A percentile compares a stretch with the other conserved stretches of the same genome.
phyloP scores from a whole-genome alignment of 2,888 invertebrate species.

The Carabus problematicus region DNA sequence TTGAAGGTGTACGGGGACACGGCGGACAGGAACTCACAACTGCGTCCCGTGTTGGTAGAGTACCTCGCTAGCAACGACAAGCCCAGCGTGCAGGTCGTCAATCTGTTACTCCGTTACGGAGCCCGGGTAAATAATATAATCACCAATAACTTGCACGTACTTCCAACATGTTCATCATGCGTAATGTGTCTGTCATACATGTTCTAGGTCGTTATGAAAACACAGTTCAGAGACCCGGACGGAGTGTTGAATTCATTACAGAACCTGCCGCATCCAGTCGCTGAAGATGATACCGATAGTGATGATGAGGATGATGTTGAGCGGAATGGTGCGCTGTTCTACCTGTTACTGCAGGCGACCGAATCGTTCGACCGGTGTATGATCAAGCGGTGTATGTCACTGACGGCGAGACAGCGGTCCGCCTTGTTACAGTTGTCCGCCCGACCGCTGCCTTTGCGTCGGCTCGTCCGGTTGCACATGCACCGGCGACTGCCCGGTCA shows the following conservation, averaged over 20 bases:
- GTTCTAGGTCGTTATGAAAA: conserved; percentile 77
- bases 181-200: conserved; percentile 30
- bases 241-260: conserved; percentile 82
- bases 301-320: conserved; percentile 52
- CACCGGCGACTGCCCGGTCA: conserved; percentile 64
- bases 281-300: conserved; percentile 54
- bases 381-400: conserved; percentile 74
- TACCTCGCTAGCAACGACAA: conserved; percentile 80
- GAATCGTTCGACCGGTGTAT: conserved; percentile 81
- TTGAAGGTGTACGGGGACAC: conserved; percentile 76
- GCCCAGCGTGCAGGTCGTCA: conserved; percentile 71
- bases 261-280: conserved; percentile 63
- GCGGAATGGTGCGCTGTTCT: conserved; percentile 65
- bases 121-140: too few relatives aligned
- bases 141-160: too few relatives aligned
- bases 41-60: conserved; percentile 82
- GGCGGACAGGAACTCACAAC: conserved; percentile 69
- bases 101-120: conserved; percentile 76
- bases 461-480: conserved; percentile 69
- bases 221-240: conserved; percentile 83
- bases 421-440: conserved; percentile 70
- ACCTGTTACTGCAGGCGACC: conserved; percentile 74
- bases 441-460: conserved; percentile 71
- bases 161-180: conserved; percentile 16
- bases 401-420: conserved; percentile 71